Evolutionary conservation across 2,797 vertebrate genomes (phyloP).

Genomic region (Sparus aurata): DNA sequence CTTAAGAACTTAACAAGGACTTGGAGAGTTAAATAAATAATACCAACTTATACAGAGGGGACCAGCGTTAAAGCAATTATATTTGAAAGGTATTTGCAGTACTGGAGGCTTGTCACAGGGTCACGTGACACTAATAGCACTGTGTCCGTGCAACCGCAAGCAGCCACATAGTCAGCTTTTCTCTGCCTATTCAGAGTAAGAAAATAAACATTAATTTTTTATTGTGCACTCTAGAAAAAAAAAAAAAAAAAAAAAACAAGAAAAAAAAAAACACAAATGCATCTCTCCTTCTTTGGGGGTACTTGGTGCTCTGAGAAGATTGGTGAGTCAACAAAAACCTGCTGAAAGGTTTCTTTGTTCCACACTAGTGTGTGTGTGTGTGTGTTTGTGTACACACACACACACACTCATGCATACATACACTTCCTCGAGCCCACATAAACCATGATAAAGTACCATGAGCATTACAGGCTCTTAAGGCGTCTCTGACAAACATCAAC

Average conservation of each 20-base stretch:
- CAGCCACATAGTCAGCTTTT: constrained; percentile 15
- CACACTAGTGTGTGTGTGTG: too few species aligned
- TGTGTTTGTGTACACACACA: too few species aligned
- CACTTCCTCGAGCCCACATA: constrained; percentile 33
- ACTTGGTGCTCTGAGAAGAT: constrained; percentile 51
- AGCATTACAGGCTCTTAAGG: constrained; percentile 31
- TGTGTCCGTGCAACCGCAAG: constrained; percentile 18
- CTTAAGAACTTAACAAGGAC: not conserved
- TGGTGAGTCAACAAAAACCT: constrained; percentile 69
- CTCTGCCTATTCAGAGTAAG: constrained; percentile 24
- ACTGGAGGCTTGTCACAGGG: constrained; percentile 35
- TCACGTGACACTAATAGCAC: constrained; percentile 31
- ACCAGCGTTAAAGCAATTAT: constrained; percentile 32
- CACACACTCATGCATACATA: constrained; percentile 7
- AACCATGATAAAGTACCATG: constrained; percentile 45
- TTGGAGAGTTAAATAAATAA: constrained; percentile 6
- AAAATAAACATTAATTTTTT: constrained; percentile 72
- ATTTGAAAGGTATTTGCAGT: constrained; percentile 36
- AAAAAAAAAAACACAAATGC: constrained; percentile 47
- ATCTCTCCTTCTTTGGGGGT: constrained; percentile 49
- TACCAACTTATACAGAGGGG: not conserved
- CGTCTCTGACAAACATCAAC: constrained; percentile 33
- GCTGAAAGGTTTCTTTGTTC: constrained; percentile 68
- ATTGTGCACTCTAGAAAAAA: constrained; percentile 65
- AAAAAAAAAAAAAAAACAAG: constrained; percentile 48